Conservation (phyloP, 2,113 vertebrate genomes). For the Hepsetus odoe region DNA sequence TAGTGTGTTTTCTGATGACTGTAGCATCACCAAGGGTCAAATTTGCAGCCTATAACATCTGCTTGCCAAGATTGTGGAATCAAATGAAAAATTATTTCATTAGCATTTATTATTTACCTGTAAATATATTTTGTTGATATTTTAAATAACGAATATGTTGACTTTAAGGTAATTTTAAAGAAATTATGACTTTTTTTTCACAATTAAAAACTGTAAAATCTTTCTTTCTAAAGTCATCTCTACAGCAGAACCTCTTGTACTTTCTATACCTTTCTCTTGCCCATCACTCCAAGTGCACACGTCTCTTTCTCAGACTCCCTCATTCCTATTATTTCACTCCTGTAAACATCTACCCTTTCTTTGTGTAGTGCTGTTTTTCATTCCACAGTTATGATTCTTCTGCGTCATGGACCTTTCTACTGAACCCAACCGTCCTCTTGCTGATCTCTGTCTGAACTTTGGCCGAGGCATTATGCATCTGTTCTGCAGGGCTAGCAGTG, state of each 20-base stretch:
- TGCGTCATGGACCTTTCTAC: background rate
- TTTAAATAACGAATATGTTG: too few species aligned
- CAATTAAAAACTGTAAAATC: too few species aligned
- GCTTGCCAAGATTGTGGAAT: too few species aligned
- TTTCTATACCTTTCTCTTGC: conserved; percentile 24
- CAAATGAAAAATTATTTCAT: too few species aligned
- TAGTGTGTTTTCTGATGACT: too few species aligned
- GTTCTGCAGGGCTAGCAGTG: background rate
- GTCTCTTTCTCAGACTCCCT: conserved; percentile 18
- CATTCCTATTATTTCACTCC: conserved; percentile 19
- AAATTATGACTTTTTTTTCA: too few species aligned
- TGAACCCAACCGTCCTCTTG: conserved; percentile 28
- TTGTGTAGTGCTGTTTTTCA: conserved; percentile 43
- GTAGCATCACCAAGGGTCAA: too few species aligned
- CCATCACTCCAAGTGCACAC: background rate
- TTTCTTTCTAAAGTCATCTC: background rate
- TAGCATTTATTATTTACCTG: too few species aligned
- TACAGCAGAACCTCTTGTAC: background rate
- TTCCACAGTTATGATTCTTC: conserved; percentile 35
- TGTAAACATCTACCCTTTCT: background rate
- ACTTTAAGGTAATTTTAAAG: too few species aligned
- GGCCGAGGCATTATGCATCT: background rate
- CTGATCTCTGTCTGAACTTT: conserved; percentile 18
- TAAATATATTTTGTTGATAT: too few species aligned
- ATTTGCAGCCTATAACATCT: too few species aligned